phyloP scores from a whole-genome alignment of 1,140 invertebrate genomes.

The Eufriesea mexicana region DNA sequence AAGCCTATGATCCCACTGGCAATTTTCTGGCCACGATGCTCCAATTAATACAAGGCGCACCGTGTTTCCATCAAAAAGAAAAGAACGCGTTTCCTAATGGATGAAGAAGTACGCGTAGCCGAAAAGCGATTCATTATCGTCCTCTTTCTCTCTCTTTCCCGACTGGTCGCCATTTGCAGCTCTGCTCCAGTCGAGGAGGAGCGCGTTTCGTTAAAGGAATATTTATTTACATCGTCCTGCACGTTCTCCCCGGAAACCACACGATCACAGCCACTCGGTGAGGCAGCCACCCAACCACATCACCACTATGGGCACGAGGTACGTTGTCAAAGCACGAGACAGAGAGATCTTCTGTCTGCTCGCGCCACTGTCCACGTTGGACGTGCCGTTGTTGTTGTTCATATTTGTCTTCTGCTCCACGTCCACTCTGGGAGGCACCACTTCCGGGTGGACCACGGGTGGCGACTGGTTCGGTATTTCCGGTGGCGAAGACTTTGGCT shows the following conservation, averaged over 20 bases:
- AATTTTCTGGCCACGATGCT: neutral
- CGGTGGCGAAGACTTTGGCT: slow-evolving; percentile 59
- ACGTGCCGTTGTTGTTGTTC: slow-evolving; percentile 60
- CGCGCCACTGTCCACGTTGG: slow-evolving; percentile 75
- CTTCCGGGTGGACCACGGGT: slow-evolving; percentile 58
- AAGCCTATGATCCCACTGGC: neutral
- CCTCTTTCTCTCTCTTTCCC: neutral
- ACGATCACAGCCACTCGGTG: slow-evolving; percentile 90
- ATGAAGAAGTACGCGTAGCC: neutral
- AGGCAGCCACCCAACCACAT: slow-evolving; percentile 92
- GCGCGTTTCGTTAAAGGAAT: slow-evolving; percentile 16
- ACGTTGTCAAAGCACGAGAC: slow-evolving; percentile 87
- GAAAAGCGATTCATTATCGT: neutral
- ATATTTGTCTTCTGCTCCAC: slow-evolving; percentile 70
- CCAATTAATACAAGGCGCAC: neutral
- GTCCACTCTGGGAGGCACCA: slow-evolving; percentile 70
- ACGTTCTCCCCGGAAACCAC: slow-evolving; percentile 51
- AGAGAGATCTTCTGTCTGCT: slow-evolving; percentile 84
- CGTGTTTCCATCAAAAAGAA: neutral
- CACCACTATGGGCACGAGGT: slow-evolving; percentile 90
- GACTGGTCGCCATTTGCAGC: neutral
- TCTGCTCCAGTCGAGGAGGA: neutral
- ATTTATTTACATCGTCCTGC: slow-evolving; percentile 74
- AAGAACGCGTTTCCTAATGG: neutral
- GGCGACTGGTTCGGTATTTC: slow-evolving; percentile 62